Conservation (phyloP, 2,888 invertebrate species). For the Acronicta alni region DNA sequence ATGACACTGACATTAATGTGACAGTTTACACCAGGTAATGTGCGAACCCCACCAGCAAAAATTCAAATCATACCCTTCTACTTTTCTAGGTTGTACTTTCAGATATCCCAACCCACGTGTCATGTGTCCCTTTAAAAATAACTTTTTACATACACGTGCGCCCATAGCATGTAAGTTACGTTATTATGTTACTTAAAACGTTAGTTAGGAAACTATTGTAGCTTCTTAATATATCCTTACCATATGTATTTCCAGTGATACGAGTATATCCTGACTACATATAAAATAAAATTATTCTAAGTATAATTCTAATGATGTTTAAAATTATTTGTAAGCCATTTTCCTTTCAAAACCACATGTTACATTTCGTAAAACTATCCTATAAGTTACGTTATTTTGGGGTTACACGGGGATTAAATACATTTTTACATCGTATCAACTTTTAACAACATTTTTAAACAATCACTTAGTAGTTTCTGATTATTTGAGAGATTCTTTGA, state of each 20-base stretch:
- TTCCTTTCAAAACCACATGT: constrained; percentile 62
- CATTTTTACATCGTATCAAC: constrained; percentile 79
- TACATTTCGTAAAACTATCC: constrained; percentile 65
- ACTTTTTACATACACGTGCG: too few relatives aligned
- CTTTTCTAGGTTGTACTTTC: too few relatives aligned
- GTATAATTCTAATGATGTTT: constrained; percentile 55
- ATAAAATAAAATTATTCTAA: constrained; percentile 42
- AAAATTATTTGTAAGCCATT: constrained; percentile 72
- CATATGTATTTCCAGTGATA: neutral
- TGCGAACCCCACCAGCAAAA: too few relatives aligned
- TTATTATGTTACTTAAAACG: neutral
- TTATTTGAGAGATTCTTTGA: constrained; percentile 45
- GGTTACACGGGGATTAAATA: constrained; percentile 81
- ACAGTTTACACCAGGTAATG: too few relatives aligned
- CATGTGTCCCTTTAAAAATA: too few relatives aligned
- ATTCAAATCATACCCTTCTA: too few relatives aligned
- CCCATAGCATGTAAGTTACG: too few relatives aligned
- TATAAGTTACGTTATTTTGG: constrained; percentile 70
- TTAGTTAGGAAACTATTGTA: too few relatives aligned
- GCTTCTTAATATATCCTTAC: too few relatives aligned
- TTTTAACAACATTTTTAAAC: constrained; percentile 82
- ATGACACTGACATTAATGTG: too few relatives aligned
- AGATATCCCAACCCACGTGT: too few relatives aligned
- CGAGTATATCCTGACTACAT: constrained; percentile 21
- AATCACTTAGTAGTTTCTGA: constrained; percentile 59